These are phyloP conservation scores for Ariopsis seemanni DNA, from an alignment of 2,113 vertebrate species.

Conservation along the genomic window DNA sequence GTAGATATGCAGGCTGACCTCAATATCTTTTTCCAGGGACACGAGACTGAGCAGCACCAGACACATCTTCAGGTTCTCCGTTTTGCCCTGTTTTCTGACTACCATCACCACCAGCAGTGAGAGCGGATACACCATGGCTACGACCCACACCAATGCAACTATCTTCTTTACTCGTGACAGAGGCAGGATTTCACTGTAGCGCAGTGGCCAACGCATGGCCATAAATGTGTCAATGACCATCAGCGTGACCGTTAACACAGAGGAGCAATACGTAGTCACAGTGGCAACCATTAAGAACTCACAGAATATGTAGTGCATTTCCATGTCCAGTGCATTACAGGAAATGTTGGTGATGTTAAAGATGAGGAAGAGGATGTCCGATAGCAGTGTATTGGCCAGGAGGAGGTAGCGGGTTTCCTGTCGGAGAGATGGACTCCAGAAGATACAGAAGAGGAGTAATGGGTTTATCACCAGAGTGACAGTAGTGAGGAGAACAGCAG, in stretches of 20 bases:
- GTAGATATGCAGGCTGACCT: constrained; percentile 59
- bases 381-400: constrained; percentile 73
- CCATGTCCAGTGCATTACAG: constrained; percentile 53
- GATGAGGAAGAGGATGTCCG: constrained; percentile 73
- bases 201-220: constrained; percentile 75
- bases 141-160: constrained; percentile 67
- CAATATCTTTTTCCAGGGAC: constrained; percentile 40
- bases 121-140: constrained; percentile 68
- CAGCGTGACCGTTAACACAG: constrained; percentile 74
- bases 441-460: constrained; percentile 70
- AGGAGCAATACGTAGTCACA: constrained; percentile 67
- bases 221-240: constrained; percentile 78
- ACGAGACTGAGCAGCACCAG: constrained; percentile 66
- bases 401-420: constrained; percentile 77
- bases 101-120: constrained; percentile 65
- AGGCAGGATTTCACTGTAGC: constrained; percentile 68
- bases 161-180: constrained; percentile 60
- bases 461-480: constrained; percentile 67
- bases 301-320: constrained; percentile 61
- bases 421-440: constrained; percentile 63
- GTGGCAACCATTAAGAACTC: constrained; percentile 64
- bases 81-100: background rate
- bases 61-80: constrained; percentile 55
- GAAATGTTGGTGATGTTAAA: constrained; percentile 66
- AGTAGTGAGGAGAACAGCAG: constrained; percentile 62